A percentile compares a stretch with the other conserved stretches of the same genome.
Conservation (phyloP, 1,140 invertebrate species). For the Heterodera schachtii region DNA sequence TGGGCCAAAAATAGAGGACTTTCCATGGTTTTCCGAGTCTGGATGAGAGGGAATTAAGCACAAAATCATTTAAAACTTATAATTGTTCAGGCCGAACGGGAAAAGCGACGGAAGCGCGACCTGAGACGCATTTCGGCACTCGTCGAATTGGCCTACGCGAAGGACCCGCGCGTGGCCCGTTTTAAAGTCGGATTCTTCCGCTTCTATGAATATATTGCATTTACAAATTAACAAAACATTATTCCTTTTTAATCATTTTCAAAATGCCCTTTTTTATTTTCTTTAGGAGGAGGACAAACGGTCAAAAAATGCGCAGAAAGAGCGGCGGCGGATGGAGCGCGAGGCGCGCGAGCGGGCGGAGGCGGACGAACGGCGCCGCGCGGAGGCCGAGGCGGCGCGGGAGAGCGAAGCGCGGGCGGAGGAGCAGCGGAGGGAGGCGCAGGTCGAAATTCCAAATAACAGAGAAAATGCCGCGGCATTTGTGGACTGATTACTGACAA, state of each 20-base stretch:
- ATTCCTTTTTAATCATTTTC: neutral
- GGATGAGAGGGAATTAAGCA: no score
- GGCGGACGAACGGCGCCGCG: conserved; percentile 72
- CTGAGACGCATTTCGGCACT: conserved; percentile 42
- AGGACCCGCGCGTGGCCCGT: conserved; percentile 84
- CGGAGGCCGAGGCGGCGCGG: conserved; percentile 69
- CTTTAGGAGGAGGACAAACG: conserved; percentile 67
- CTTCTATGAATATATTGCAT: no score
- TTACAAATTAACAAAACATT: conserved; percentile 2
- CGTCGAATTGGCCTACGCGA: conserved; percentile 83
- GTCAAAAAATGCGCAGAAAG: conserved; percentile 74
- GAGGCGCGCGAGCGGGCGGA: conserved; percentile 67
- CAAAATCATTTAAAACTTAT: no score
- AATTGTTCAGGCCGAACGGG: conserved; percentile 47
- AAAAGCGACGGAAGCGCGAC: conserved; percentile 53
- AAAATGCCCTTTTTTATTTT: neutral
- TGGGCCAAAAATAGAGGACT: no score
- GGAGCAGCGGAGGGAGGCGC: conserved; percentile 40
- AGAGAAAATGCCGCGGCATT: neutral
- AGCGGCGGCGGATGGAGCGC: conserved; percentile 61
- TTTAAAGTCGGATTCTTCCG: conserved; percentile 88
- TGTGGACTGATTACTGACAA: neutral
- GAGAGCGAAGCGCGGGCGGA: conserved; percentile 39
- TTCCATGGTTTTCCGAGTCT: neutral
- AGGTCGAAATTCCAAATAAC: conserved; percentile 1